These are phyloP conservation scores for Papilio dardanus DNA, from an alignment of 1,140 invertebrate genomes.

Conservation along the genomic window DNA sequence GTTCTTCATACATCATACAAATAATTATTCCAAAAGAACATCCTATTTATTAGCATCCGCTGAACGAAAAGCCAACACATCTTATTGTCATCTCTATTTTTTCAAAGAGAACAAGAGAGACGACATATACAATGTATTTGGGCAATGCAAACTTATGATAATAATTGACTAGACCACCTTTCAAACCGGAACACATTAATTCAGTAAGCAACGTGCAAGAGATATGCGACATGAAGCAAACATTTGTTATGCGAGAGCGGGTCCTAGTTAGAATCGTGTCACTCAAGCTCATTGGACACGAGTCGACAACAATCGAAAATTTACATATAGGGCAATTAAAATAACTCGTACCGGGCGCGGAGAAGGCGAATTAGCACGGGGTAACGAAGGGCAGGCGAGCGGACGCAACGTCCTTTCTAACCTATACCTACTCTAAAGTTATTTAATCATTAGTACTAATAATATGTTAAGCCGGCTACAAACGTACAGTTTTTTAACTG, in stretches of 20 bases:
- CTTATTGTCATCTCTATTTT: no score
- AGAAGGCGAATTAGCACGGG: constrained; percentile 30
- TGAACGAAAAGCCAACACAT: no score
- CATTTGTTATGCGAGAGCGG: constrained; percentile 19
- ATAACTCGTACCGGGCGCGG: constrained; percentile 13
- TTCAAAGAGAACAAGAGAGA: neutral
- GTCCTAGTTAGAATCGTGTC: constrained; percentile 24
- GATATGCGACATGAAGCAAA: constrained; percentile 9
- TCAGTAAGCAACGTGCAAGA: neutral
- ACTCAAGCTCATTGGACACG: constrained; percentile 32
- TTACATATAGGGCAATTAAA: constrained; percentile 38
- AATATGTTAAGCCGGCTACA: no score
- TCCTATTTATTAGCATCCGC: no score
- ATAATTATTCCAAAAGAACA: no score
- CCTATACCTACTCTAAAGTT: neutral
- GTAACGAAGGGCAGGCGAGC: constrained; percentile 25
- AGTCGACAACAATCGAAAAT: constrained; percentile 37
- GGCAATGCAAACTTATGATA: neutral
- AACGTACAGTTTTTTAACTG: no score
- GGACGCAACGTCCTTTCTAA: constrained; percentile 32
- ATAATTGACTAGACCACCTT: neutral
- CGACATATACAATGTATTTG: neutral
- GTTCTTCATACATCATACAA: no score
- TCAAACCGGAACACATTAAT: constrained; percentile 14
- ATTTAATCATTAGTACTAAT: no score